Evolutionary conservation across 2,113 vertebrate species (phyloP).

Genomic region (Lophotis ruficrista): DNA sequence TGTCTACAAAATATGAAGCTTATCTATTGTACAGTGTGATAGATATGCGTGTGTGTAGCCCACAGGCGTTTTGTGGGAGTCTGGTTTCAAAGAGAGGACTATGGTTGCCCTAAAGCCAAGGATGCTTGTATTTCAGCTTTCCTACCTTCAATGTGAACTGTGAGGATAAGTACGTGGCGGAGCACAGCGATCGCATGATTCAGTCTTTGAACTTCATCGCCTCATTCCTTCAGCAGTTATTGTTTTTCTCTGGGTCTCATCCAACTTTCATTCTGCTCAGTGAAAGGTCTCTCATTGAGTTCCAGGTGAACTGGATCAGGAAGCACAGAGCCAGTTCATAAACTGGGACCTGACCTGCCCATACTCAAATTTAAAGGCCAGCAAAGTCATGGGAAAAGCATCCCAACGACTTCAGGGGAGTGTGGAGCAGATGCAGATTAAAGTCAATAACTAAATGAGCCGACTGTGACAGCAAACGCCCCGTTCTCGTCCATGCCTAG

Average conservation of each 20-base stretch:
- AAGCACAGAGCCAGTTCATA: neutral
- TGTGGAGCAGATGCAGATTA: neutral
- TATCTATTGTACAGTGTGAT: neutral
- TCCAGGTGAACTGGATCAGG: neutral
- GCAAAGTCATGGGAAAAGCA: neutral
- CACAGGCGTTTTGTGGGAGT: neutral
- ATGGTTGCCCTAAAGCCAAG: neutral
- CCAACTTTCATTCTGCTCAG: neutral
- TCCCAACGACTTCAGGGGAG: fast-evolving
- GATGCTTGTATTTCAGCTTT: neutral
- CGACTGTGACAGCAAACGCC: neutral
- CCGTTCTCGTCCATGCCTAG: fast-evolving
- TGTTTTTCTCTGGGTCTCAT: neutral
- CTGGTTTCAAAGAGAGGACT: neutral
- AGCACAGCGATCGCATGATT: neutral
- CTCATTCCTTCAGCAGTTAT: neutral
- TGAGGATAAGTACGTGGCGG: neutral
- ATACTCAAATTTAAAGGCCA: neutral
- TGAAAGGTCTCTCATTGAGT: neutral
- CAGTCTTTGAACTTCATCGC: neutral
- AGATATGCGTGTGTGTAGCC: neutral
- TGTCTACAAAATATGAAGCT: slow-evolving; percentile 1
- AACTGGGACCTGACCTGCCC: neutral
- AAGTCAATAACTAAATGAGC: neutral
- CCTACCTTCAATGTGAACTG: neutral